These are phyloP conservation scores for Incurvaria masculella DNA, from an alignment of 2,888 invertebrate genomes.

Conservation along the genomic window DNA sequence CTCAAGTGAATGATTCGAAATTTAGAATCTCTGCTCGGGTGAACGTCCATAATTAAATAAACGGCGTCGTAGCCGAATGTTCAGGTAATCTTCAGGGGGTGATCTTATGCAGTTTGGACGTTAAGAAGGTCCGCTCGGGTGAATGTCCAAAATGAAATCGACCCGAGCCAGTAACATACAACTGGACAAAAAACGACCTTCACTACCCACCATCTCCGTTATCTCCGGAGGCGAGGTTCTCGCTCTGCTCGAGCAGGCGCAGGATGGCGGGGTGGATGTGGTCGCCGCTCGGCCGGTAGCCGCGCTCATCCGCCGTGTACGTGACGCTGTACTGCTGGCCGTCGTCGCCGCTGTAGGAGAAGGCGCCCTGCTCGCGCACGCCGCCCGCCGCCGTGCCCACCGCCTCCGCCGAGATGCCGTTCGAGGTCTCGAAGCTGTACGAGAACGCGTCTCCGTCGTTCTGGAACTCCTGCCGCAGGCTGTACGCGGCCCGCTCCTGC, in stretches of 20 bases:
- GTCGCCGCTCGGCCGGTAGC: constrained; percentile 40
- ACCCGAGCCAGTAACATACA: too few relatives aligned
- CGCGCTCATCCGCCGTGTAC: constrained; percentile 49
- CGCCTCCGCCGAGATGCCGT: constrained; percentile 46
- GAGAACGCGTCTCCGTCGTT: constrained; percentile 41
- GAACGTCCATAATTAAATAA: too few relatives aligned
- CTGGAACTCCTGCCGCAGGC: constrained; percentile 35
- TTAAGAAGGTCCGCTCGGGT: too few relatives aligned
- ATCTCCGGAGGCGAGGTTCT: constrained; percentile 42
- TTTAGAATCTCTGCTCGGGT: too few relatives aligned
- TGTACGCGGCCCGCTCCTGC: constrained; percentile 37
- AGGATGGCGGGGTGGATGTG: constrained; percentile 47
- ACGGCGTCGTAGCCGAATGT: background rate
- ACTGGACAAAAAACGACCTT: background rate
- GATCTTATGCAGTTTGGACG: too few relatives aligned
- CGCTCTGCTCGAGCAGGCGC: constrained; percentile 42
- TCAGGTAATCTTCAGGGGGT: too few relatives aligned
- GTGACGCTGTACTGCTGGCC: constrained; percentile 38
- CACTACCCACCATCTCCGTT: constrained; percentile 39
- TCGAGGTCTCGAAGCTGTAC: constrained; percentile 45
- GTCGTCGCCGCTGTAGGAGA: constrained; percentile 43
- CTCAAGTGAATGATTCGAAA: too few relatives aligned
- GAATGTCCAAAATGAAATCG: too few relatives aligned
- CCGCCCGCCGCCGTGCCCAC: constrained; percentile 44
- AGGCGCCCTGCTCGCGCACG: constrained; percentile 42